These are phyloP conservation scores for Leptinotarsa defecta DNA, from an alignment of 1,140 invertebrate species.

Conservation along the genomic window DNA sequence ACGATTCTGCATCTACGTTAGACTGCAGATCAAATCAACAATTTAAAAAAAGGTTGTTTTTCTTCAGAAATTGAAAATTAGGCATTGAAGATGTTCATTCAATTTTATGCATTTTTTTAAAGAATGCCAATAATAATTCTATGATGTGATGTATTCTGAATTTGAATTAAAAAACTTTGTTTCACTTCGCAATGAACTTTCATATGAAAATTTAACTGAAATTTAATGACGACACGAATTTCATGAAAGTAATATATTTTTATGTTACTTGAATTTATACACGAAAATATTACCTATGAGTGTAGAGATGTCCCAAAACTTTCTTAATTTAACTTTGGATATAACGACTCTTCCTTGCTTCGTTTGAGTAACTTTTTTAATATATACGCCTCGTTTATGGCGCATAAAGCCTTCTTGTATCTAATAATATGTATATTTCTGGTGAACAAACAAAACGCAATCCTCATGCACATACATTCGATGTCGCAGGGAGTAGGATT, in stretches of 20 bases:
- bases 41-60: too few species aligned
- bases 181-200: background rate
- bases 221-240: background rate
- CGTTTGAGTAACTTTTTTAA: constrained; percentile 22
- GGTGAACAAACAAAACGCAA: background rate
- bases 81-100: too few species aligned
- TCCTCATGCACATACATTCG: background rate
- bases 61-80: too few species aligned
- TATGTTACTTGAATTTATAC: background rate
- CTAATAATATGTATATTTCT: constrained; percentile 7
- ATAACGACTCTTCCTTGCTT: constrained; percentile 3
- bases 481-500: background rate
- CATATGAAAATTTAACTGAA: background rate
- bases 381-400: constrained; percentile 1
- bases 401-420: constrained; percentile 3
- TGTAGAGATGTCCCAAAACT: constrained; percentile 4
- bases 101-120: too few species aligned
- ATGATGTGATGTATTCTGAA: too few species aligned
- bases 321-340: constrained; percentile 20
- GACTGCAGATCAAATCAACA: too few species aligned
- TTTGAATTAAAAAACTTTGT: too few species aligned
- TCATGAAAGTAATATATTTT: background rate
- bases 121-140: too few species aligned
- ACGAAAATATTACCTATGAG: background rate
- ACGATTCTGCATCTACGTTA: too few species aligned